These are phyloP conservation scores for Aramus guarauna DNA, from an alignment of 2,113 vertebrate genomes.

Conservation along the genomic window DNA sequence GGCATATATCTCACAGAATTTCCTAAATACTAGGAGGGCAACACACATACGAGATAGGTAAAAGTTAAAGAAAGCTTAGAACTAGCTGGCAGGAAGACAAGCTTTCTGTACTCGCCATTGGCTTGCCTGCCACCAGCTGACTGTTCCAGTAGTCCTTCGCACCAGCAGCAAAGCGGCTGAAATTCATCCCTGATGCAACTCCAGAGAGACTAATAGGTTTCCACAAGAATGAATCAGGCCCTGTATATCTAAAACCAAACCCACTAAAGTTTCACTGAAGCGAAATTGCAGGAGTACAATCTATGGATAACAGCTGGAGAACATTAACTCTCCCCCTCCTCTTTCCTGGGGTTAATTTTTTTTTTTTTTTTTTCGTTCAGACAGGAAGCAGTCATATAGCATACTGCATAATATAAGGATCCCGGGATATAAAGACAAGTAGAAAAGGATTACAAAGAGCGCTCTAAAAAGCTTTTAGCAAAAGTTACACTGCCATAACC, in stretches of 20 bases:
- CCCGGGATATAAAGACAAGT: constrained; percentile 42
- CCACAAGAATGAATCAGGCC: not conserved
- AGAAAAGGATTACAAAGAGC: constrained; percentile 34
- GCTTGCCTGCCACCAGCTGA: constrained; percentile 51
- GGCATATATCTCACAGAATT: not conserved
- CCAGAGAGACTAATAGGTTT: constrained; percentile 6
- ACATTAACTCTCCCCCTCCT: constrained; percentile 73
- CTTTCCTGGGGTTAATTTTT: constrained; percentile 62
- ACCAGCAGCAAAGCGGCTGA: constrained; percentile 32
- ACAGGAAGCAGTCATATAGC: constrained; percentile 78
- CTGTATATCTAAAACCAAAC: constrained; percentile 65
- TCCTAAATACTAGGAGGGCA: not conserved
- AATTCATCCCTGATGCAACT: constrained; percentile 1
- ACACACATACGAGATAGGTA: not conserved
- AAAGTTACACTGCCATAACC: not conserved
- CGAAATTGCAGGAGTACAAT: constrained; percentile 75
- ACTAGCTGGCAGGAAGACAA: not conserved
- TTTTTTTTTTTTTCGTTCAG: constrained; percentile 68
- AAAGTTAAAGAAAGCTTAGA: not conserved
- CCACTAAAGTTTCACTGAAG: constrained; percentile 63
- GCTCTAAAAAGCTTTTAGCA: not conserved
- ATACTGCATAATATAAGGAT: constrained; percentile 44
- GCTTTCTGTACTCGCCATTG: constrained; percentile 16
- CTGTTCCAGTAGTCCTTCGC: constrained; percentile 5
- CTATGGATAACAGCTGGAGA: constrained; percentile 80